Evolutionary conservation across 2,888 invertebrate species (phyloP), one percentile per base, ranked within the genome.

Genomic region (Drosophila birchii): DNA sequence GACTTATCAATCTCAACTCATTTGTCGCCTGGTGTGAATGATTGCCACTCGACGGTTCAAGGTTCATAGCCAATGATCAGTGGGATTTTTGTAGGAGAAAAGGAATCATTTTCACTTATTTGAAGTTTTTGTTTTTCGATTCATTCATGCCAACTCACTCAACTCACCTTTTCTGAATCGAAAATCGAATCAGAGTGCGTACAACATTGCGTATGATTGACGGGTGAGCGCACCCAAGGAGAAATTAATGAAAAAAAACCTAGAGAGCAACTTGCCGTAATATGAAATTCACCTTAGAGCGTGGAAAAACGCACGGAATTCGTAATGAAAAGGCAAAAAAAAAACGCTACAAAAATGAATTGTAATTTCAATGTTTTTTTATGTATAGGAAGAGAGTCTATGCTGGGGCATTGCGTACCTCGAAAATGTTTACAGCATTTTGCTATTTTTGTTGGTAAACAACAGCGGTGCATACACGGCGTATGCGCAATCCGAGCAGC

Each of bases 121-220:
- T 16, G 2, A 23, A 44, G 5, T 44, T 23, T 81, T 69, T 36
- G 36, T 23, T 20, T 20, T 7, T 18, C 11, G n/a, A 3, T 51
- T 51, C 41, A 64, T 66, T 47, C 44, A 63, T 44, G 38, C 32
- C n/a, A 53, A 59, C 11, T 59, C 32, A 59, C 41, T 54, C 59
- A 70, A 75, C 80, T 88, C 80, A 84, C 78, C 88, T 73, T 64
- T 47, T 36, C 16, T 56, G 20, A 58, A 57, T 66, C 74, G 20
- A 51, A 34, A 20, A 20, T 32, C 20, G 7, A 20, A 20, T 44
- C 5, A 14, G 5, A 16, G 71, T 64, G 54, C 67, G 75, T 51
- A 61, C 77, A 67, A 80, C 83, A 69, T 41, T 74, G 86, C 88
- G 83, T 88, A 80, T 86, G 89, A 84, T 78, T 84, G 85, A 81